Percentiles rank a stretch among this genome's conserved stretches.
phyloP scores from a whole-genome alignment of 2,797 vertebrate species.

The Helostoma temminkii region DNA sequence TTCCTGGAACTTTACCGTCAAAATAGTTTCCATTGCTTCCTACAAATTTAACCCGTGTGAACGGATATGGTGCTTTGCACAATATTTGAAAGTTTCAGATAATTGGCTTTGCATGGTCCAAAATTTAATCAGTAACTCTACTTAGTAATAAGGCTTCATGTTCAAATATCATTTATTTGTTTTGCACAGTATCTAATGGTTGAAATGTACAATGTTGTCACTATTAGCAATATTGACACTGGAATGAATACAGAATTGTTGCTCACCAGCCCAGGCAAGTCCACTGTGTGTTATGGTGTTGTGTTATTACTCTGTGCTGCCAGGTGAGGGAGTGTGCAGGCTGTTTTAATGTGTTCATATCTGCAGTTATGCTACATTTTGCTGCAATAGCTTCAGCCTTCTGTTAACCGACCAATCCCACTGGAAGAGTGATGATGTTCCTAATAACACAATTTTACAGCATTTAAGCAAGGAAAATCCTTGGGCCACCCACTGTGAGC shows the following conservation, averaged over 20 bases:
- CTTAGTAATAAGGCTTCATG: not conserved
- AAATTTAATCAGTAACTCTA: not conserved
- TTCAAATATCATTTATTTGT: not conserved
- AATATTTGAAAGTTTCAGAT: not conserved
- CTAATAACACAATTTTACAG: slow-evolving; percentile 2
- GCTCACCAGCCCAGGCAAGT: slow-evolving; percentile 16
- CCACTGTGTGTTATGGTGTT: not conserved
- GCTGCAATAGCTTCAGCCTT: slow-evolving; percentile 19
- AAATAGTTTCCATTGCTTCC: not conserved
- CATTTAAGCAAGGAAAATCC: not conserved
- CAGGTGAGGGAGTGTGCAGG: slow-evolving; percentile 65
- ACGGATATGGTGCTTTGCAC: not conserved
- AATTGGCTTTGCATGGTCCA: not conserved
- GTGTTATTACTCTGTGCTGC: slow-evolving; percentile 31
- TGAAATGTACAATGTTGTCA: not conserved
- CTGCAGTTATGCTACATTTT: slow-evolving; percentile 20
- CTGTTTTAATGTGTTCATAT: slow-evolving; percentile 2
- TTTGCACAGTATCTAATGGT: not conserved
- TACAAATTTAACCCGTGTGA: not conserved
- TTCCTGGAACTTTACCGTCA: not conserved
- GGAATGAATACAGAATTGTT: not conserved
- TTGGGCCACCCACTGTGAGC: not conserved
- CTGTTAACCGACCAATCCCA: slow-evolving; percentile 28
- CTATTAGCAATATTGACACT: slow-evolving; percentile 6
- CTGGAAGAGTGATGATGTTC: slow-evolving; percentile 11